Evolutionary conservation across 2,888 invertebrate genomes (phyloP), one percentile per base, ranked within the genome.

Genomic region (Trissolcus brochymenae): DNA sequence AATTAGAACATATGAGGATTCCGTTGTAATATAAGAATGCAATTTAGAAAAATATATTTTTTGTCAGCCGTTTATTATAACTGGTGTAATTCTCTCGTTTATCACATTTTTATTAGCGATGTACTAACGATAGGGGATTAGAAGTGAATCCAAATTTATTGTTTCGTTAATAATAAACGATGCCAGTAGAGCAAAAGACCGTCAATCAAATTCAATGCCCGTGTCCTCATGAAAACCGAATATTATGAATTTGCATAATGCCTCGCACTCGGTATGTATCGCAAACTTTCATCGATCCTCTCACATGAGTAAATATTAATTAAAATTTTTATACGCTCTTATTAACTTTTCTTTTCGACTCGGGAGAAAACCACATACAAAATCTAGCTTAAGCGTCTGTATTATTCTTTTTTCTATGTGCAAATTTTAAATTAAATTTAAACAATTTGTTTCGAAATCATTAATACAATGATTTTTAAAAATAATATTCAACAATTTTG

Each of bases 221-320:
- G 9, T 35, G 35, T 35, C 35, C 35, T 35, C 9, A 9, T 35
- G 35, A 35, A 35, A 35, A 35, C 35, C 35, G 9, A 35, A 35
- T 35, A 35, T 35, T 35, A 35, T 11, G 2, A 9, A 6, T 35
- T 35, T 35, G 35, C 35, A 35, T 35, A 11, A 35, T 35, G 35
- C 9, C 35, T 35, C 35, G 35, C 35, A 35, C 35, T 35, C 2
- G 9, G 6, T 9, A 14, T 4, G n/a, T 62, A 62, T 62, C 62
- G 51, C 25, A 21, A 41, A 53, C 54, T 56, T 66, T 66, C 56
- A 57, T 66, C 56, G 49, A 56, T 57, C 41, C 35, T 57, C 50
- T 66, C 25, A 14, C 53, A 43, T 60, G 53, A 7, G 51, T 60
- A 43, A 68, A 68, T 68, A 54, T 60, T 53, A 68, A 68, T 68